A percentile compares a stretch with the other conserved stretches of the same genome.
These are phyloP conservation scores for Linnaemya tessellans DNA, from an alignment of 2,888 invertebrate genomes.

Conservation along the genomic window DNA sequence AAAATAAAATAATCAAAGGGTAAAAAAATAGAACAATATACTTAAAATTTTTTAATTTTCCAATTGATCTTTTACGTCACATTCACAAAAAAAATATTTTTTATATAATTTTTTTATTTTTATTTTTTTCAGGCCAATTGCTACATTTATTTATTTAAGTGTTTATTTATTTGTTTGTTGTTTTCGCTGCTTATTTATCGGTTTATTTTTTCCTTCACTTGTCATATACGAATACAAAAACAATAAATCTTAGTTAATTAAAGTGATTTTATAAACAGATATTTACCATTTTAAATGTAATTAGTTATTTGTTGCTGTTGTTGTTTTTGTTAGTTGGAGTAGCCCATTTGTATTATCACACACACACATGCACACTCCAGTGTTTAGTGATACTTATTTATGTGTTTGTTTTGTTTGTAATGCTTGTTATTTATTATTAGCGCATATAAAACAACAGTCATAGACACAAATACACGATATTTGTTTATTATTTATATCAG, in stretches of 20 bases:
- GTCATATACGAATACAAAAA: conserved; percentile 24
- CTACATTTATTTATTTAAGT: not conserved
- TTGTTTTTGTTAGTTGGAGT: not conserved
- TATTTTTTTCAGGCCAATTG: too few relatives aligned
- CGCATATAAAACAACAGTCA: not conserved
- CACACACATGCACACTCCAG: not conserved
- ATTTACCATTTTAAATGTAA: conserved; percentile 60
- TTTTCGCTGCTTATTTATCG: not conserved
- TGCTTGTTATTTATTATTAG: conserved; percentile 62
- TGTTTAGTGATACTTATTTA: not conserved
- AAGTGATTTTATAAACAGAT: conserved; percentile 70
- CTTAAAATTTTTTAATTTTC: too few relatives aligned
- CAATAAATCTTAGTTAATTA: conserved; percentile 69
- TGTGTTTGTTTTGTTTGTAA: conserved; percentile 22
- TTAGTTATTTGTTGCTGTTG: conserved; percentile 51
- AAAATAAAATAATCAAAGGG: too few relatives aligned
- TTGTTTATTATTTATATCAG: not conserved
- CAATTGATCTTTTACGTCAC: too few relatives aligned
- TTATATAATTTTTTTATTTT: too few relatives aligned
- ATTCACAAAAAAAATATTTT: too few relatives aligned
- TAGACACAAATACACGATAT: too few relatives aligned
- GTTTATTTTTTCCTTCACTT: conserved; percentile 5
- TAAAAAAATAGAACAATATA: too few relatives aligned
- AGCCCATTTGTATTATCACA: conserved; percentile 30
- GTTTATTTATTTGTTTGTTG: conserved; percentile 23